Evolutionary conservation across 2,113 vertebrate species (phyloP), one percentile per base, ranked within the genome.

Genomic region (Camelus dromedarius): DNA sequence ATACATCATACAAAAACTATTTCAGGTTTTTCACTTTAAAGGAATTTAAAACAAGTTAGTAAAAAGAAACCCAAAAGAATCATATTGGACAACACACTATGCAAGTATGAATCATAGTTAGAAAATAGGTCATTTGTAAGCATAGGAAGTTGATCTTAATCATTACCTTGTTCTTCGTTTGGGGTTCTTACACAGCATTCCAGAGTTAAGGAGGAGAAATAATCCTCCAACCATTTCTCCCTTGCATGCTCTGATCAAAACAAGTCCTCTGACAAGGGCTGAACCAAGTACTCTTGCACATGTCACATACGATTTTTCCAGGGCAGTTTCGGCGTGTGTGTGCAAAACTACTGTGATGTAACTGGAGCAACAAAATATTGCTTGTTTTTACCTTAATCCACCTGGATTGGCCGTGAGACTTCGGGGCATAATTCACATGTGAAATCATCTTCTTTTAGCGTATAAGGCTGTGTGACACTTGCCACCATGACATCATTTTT

Each of bases 11-110:
- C 48, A 87, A 64, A 91, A 96, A 80, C 67, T 54, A 96, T 94
- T 91, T 88, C 79, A 32, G 38, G 15, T 54, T 77, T 91, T 70
- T 97, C 81, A 93, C 85, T 83, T 93, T 84, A 93, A 96, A 96
- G 54, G 81, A 96, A 95, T 94, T 94, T 94, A 90, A 96, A 64
- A 64, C 32, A 46, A 72, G 66, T 64, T 81, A 13, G 66, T 93
- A 42, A 92, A 73, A 93, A 48, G 80, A 94, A 64, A 42, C 22
- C 20, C 8, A 72, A 72, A 28, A 70, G 5, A 67, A 50, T 89
- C 60, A 62, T 72, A 24, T 14, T 83, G 75, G 80, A 87, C 52
- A 80, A 80, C 35, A 67, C 4, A 83, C 67, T 48, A 18, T 62
- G 32, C 42, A 94, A 76, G 60, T 90, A 94, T 88, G 89, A 92